phyloP scores from a whole-genome alignment of 2,113 vertebrate genomes.

The Calidris pygmaea region DNA sequence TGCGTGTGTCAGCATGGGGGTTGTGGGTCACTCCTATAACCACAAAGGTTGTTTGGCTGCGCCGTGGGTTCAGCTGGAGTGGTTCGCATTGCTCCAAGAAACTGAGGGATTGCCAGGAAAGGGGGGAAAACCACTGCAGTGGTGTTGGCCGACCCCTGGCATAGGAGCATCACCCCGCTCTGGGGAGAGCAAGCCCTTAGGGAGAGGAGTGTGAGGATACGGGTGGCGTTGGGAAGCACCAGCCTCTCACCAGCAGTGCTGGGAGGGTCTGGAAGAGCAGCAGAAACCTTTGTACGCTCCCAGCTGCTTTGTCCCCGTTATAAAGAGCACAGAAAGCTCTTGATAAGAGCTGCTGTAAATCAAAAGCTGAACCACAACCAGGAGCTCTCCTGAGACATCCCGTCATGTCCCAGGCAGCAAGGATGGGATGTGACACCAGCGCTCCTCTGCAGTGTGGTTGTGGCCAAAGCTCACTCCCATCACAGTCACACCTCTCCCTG shows the following conservation, averaged over 20 bases:
- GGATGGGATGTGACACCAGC: neutral
- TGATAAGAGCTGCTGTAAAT: neutral
- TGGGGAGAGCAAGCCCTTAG: neutral
- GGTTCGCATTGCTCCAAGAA: accelerated
- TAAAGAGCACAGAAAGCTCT: neutral
- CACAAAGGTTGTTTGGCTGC: neutral
- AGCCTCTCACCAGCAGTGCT: accelerated
- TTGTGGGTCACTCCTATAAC: neutral
- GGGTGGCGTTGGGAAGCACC: neutral
- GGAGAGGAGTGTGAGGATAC: accelerated
- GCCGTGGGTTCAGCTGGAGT: neutral
- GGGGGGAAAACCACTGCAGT: neutral
- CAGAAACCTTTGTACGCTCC: neutral
- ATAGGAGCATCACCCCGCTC: neutral
- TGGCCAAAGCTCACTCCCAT: neutral
- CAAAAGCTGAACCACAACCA: neutral
- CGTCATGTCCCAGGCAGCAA: neutral
- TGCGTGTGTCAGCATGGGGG: accelerated
- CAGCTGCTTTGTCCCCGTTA: neutral
- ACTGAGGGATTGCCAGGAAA: neutral
- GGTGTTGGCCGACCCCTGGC: neutral
- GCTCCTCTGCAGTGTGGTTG: neutral
- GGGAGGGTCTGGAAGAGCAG: neutral
- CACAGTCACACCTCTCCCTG: neutral
- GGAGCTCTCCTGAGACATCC: neutral